A percentile compares a stretch with the other conserved stretches of the same genome.
Conservation (phyloP, 2,797 vertebrate species). For the Lacerta agilis region DNA sequence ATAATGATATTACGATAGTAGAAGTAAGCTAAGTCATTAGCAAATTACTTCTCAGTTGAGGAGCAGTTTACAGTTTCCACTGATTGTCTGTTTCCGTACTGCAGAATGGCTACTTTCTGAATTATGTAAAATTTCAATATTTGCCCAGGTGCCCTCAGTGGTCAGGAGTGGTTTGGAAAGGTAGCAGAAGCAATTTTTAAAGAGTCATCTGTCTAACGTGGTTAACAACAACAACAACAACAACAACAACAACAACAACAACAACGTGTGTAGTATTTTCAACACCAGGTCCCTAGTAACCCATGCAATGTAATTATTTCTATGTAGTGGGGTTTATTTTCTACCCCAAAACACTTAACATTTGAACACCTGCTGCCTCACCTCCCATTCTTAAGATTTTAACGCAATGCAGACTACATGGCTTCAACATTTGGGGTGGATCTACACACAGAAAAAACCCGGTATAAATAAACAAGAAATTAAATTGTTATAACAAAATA, state of each 20-base stretch:
- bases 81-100: conserved; percentile 10
- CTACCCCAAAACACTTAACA: conserved; percentile 47
- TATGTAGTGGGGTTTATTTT: conserved; percentile 48
- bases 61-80: conserved; percentile 11
- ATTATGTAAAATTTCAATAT: background rate
- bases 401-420: no score
- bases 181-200: no score
- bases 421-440: no score
- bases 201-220: no score
- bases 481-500: no score
- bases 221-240: no score
- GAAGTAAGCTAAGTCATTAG: conserved; percentile 2
- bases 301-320: background rate
- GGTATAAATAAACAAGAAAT: no score
- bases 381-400: no score
- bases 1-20: background rate
- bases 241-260: no score
- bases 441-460: no score
- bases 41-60: conserved; percentile 12
- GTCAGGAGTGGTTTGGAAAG: no score
- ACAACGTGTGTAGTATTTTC: background rate
- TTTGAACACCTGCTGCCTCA: background rate
- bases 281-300: background rate
- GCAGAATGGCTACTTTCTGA: background rate
- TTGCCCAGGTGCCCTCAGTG: no score